phyloP scores from a whole-genome alignment of 2,113 vertebrate genomes.

The Phaethon lepturus region DNA sequence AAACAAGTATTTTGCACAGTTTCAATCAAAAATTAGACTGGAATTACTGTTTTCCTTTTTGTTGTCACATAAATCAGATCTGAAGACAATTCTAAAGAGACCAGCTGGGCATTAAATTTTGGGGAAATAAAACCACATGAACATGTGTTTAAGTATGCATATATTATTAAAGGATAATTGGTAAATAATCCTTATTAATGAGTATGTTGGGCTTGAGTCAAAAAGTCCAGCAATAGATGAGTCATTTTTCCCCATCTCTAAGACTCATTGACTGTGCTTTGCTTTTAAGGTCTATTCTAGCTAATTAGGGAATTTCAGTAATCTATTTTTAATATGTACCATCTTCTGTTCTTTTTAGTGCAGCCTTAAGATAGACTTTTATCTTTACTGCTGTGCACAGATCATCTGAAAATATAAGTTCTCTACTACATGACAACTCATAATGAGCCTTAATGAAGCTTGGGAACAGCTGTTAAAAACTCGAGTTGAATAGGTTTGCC shows the following conservation, averaged over 20 bases:
- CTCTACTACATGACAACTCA: conserved; percentile 80
- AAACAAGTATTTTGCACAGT: background rate
- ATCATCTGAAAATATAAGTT: conserved; percentile 81
- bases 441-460: conserved; percentile 85
- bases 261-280: conserved; percentile 63
- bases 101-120: background rate
- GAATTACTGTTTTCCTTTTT: background rate
- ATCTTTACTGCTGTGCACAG: conserved; percentile 81
- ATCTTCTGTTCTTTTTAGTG: conserved; percentile 82
- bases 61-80: background rate
- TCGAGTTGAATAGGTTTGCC: conserved; percentile 73
- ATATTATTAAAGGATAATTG: conserved; percentile 35
- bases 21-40: background rate
- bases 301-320: conserved; percentile 79
- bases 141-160: background rate
- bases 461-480: conserved; percentile 80
- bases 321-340: conserved; percentile 83
- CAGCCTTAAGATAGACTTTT: conserved; percentile 83
- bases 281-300: conserved; percentile 72
- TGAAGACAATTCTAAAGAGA: background rate
- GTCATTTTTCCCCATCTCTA: conserved; percentile 59
- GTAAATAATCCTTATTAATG: conserved; percentile 13
- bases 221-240: conserved; percentile 53
- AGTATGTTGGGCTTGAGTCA: conserved; percentile 46
- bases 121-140: background rate